Conservation (phyloP, 2,113 vertebrate genomes). For the Synodontis membranacea region DNA sequence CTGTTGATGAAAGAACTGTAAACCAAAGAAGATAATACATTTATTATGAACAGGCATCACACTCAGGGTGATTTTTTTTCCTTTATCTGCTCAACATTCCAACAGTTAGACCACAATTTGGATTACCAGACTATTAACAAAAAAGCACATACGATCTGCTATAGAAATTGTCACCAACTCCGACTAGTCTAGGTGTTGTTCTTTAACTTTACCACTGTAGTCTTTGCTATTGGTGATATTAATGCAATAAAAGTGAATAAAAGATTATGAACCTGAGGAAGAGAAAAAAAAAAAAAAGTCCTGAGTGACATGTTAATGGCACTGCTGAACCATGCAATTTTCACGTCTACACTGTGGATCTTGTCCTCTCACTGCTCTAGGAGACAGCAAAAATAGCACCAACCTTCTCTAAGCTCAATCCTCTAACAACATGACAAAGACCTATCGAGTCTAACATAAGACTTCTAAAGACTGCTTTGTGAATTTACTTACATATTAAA, state of each 20-base stretch:
- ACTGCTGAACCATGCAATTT: constrained; percentile 43
- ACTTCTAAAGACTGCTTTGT: background rate
- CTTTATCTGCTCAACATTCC: background rate
- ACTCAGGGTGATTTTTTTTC: background rate
- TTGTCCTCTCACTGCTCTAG: background rate
- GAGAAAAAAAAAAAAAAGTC: background rate
- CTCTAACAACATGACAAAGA: background rate
- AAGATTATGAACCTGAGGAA: constrained; percentile 11
- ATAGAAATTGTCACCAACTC: background rate
- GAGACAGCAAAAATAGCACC: constrained; percentile 13
- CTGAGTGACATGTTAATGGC: constrained; percentile 38
- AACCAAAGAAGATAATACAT: background rate
- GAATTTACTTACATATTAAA: background rate
- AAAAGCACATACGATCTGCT: background rate
- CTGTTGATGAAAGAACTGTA: background rate
- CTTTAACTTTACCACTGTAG: background rate
- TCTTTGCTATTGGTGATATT: background rate
- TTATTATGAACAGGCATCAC: background rate
- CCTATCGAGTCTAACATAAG: background rate
- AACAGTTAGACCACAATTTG: background rate
- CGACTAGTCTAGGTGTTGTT: background rate
- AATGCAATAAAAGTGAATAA: background rate
- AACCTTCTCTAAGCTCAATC: background rate
- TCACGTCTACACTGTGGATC: constrained; percentile 23
- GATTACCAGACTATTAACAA: background rate